A percentile compares a stretch with the other conserved stretches of the same genome.
Conservation (phyloP, 2,113 vertebrate genomes). For the Gadus chalcogrammus region DNA sequence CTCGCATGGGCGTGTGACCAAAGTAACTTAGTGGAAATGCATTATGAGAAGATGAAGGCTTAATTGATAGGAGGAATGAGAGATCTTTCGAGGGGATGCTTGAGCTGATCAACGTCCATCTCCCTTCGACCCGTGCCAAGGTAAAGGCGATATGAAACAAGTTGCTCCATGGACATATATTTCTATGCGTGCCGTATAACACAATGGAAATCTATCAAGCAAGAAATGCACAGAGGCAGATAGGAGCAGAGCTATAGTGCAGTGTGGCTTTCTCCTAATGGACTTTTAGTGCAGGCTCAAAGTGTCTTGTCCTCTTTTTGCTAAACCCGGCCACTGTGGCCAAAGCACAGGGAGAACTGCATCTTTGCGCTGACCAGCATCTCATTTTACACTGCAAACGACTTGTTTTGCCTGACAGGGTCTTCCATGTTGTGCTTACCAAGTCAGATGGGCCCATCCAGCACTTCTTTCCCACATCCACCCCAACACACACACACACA, state of each 20-base stretch:
- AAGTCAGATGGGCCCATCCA: conserved; percentile 46
- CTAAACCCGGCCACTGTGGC: conserved; percentile 32
- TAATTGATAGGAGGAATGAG: too few relatives aligned
- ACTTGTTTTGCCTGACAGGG: conserved; percentile 28
- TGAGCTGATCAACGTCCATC: too few relatives aligned
- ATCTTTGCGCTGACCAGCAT: conserved; percentile 50
- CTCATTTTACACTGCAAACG: conserved; percentile 44
- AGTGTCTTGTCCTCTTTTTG: conserved; percentile 48
- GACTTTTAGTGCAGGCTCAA: conserved; percentile 47
- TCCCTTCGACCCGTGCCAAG: too few relatives aligned
- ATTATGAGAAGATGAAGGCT: too few relatives aligned
- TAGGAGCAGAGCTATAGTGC: not conserved
- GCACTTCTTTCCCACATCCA: conserved; percentile 30
- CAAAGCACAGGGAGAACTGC: conserved; percentile 48
- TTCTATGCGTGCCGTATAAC: too few relatives aligned
- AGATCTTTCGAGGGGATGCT: too few relatives aligned
- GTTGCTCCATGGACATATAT: too few relatives aligned
- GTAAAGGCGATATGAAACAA: too few relatives aligned
- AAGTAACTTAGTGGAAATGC: too few relatives aligned
- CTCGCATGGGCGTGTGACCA: too few relatives aligned
- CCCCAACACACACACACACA: conserved; percentile 6
- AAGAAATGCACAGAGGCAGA: not conserved
- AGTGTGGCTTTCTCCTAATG: not conserved
- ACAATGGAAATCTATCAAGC: too few relatives aligned
- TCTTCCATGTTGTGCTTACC: conserved; percentile 45